Conservation (phyloP, 2,797 vertebrate species). For the Loriculus beryllinus region DNA sequence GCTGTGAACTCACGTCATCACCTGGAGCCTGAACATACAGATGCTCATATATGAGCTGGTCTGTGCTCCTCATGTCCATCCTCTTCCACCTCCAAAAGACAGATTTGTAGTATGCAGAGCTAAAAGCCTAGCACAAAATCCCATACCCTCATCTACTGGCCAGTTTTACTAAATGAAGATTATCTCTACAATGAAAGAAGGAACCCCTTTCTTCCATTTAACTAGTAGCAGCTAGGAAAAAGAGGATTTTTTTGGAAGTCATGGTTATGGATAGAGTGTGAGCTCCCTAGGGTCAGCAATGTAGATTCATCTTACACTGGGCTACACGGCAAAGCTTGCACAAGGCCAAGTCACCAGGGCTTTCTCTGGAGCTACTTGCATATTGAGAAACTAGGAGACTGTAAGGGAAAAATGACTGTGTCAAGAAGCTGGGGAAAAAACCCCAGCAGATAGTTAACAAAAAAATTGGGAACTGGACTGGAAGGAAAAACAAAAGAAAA, state of each 20-base stretch:
- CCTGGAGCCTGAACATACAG: background rate
- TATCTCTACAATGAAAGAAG: background rate
- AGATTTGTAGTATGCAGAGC: background rate
- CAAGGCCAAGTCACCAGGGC: background rate
- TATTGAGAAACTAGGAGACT: background rate
- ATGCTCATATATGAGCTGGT: background rate
- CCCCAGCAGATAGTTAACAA: background rate
- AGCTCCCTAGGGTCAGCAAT: background rate
- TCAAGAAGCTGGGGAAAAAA: background rate
- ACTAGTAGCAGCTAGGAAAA: background rate
- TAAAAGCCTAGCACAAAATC: background rate
- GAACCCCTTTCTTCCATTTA: background rate
- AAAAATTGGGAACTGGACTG: background rate
- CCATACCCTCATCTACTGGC: background rate
- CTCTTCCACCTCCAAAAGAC: background rate
- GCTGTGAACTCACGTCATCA: background rate
- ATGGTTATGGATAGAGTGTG: background rate
- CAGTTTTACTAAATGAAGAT: background rate
- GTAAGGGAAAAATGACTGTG: background rate
- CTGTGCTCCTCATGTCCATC: background rate
- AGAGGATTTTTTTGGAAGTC: background rate
- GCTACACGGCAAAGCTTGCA: background rate
- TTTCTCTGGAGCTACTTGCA: background rate
- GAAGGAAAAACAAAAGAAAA: slow-evolving; percentile 26
- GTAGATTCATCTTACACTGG: background rate